Evolutionary conservation across 2,888 invertebrate genomes (phyloP), one percentile per base, ranked within the genome.

Genomic region (Leptopilina myrica): DNA sequence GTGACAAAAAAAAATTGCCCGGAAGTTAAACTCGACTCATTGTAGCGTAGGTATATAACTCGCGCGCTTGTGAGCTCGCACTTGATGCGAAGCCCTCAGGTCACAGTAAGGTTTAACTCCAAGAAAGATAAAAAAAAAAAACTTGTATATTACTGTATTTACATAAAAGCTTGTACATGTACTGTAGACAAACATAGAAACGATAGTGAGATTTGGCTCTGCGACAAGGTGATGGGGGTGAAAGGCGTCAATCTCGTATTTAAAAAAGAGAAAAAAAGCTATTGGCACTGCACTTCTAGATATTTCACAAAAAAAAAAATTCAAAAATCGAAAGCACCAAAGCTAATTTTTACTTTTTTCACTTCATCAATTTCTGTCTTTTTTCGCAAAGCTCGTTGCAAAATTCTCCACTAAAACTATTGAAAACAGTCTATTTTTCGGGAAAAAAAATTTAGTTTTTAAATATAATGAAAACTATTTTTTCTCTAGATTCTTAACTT

Each of bases 131-230:
- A 75, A 64, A 80, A 82, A 80, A 82, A 80, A 87, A 87, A 20
- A 86, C 86, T 87, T 90, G 90, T 90, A 90, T 88, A 90, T 89
- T 90, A 89, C 85, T 90, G 88, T 90, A 90, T 89, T 90, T 89
- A 90, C 88, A 87, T 77, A 84, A 85, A 20, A 83, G 86, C 86
- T 87, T 87, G 85, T 87, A 86, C 81, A 85, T 85, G 86, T 86
- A 87, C 76, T 84, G 85, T 86, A 86, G 85, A 86, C 84, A 85
- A 82, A 80, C 64, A 62, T 78, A 82, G 81, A 80, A 77, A 76
- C 9, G 67, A 82, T 56, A 53, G 73, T 43, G 53, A 67, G 43
- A 56, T 67, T 77, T 53, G 69, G 14, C 69, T 53, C 12, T 69
- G 53, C 20, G 43, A 14, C 66, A 49, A 49, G 43, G 15, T 46